Percentiles rank a stretch among this genome's conserved stretches.
phyloP scores from a whole-genome alignment of 2,797 vertebrate species.

The Mus spretus region DNA sequence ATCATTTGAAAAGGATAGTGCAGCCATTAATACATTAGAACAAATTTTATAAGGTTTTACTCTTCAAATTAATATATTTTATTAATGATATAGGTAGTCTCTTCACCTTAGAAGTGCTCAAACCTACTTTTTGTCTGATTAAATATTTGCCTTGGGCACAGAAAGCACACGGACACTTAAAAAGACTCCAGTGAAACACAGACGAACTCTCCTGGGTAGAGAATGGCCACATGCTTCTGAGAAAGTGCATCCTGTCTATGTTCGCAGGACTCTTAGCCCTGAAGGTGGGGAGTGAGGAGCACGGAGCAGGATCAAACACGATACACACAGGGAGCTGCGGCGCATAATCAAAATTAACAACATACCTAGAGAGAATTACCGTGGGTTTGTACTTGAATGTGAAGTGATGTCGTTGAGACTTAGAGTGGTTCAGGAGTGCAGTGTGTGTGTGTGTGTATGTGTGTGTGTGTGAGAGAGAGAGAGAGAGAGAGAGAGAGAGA shows the following conservation, averaged over 20 bases:
- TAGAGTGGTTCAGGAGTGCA: background rate
- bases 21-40: background rate
- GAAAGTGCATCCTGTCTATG: background rate
- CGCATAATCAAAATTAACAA: slow-evolving; percentile 60
- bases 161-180: background rate
- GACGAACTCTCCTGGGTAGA: background rate
- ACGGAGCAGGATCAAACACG: background rate
- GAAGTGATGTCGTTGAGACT: background rate
- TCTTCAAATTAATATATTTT: slow-evolving; percentile 9
- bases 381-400: background rate
- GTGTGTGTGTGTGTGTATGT: background rate
- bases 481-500: no score
- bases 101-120: background rate
- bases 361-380: slow-evolving; percentile 43
- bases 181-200: background rate
- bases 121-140: slow-evolving; percentile 31
- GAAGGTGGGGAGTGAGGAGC: background rate
- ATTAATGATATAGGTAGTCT: background rate
- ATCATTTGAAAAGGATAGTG: slow-evolving; percentile 13
- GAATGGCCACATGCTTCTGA: background rate
- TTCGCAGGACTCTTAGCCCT: background rate
- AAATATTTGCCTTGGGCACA: slow-evolving; percentile 20
- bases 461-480: background rate
- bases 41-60: slow-evolving; percentile 39
- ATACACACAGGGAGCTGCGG: background rate